Conservation (phyloP, 2,797 vertebrate genomes). For the Pantherophis alleghaniensis region DNA sequence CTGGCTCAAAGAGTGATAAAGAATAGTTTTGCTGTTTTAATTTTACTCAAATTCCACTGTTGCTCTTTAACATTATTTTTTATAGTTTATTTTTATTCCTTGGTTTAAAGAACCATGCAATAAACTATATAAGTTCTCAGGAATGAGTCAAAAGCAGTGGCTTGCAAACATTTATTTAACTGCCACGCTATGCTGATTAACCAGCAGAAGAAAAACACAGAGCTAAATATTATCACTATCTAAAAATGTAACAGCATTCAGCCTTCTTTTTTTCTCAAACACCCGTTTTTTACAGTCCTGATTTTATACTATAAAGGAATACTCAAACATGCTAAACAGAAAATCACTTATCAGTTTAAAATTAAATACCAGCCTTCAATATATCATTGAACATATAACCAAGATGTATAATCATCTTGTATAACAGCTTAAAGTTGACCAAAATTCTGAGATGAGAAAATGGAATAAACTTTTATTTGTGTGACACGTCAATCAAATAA, state of each 20-base stretch:
- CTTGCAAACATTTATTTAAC: not conserved
- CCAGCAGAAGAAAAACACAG: not conserved
- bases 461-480: not conserved
- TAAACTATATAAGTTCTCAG: not conserved
- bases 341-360: not conserved
- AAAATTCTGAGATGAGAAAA: not conserved
- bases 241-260: not conserved
- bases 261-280: not conserved
- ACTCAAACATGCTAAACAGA: not conserved
- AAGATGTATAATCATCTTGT: not conserved
- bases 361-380: not conserved
- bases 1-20: not conserved
- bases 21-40: slow-evolving; percentile 18
- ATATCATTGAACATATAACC: slow-evolving; percentile 1
- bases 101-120: not conserved
- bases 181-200: not conserved
- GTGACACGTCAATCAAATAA: not conserved
- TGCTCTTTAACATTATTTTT: not conserved
- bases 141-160: not conserved
- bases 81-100: slow-evolving; percentile 26
- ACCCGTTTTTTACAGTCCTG: not conserved
- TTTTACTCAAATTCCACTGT: slow-evolving; percentile 7
- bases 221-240: not conserved
- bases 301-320: not conserved
- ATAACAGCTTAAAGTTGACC: not conserved